Evolutionary conservation across 1,140 invertebrate genomes (phyloP).

Genomic region (Samia ricini): DNA sequence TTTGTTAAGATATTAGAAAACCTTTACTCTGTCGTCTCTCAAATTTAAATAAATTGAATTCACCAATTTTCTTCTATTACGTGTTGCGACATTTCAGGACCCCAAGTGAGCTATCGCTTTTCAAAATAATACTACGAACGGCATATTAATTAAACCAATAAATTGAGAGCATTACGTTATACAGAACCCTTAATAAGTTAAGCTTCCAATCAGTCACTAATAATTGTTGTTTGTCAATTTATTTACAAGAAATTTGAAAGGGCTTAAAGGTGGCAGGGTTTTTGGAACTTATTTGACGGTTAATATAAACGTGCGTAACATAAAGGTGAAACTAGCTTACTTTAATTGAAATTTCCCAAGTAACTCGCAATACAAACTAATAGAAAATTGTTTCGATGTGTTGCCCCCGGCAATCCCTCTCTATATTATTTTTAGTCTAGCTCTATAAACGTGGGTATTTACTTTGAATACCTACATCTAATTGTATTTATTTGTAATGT

Average conservation of each 20-base stretch:
- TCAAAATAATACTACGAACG: conserved; percentile 11
- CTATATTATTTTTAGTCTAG: background rate
- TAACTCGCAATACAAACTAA: conserved; percentile 5
- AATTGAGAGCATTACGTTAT: conserved; percentile 25
- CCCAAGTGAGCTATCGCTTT: background rate
- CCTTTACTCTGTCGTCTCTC: background rate
- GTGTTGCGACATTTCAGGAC: background rate
- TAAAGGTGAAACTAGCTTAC: conserved; percentile 3
- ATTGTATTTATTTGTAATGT: too few relatives aligned
- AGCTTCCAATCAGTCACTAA: conserved; percentile 51
- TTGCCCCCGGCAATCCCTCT: background rate
- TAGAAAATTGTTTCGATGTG: background rate
- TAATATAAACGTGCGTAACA: background rate
- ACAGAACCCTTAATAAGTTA: conserved; percentile 43
- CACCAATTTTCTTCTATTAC: conserved; percentile 12
- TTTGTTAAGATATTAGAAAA: background rate
- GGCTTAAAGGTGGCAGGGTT: background rate
- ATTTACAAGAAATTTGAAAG: background rate
- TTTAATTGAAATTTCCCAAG: conserved; percentile 11
- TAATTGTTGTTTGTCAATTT: conserved; percentile 8
- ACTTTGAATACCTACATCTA: background rate
- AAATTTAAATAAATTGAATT: conserved; percentile 13
- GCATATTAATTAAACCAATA: conserved; percentile 30
- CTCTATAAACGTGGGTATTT: background rate
- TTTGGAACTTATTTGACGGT: background rate